Evolutionary conservation across 2,797 vertebrate genomes (phyloP), one percentile per base, ranked within the genome.

Genomic region (Manis javanica): DNA sequence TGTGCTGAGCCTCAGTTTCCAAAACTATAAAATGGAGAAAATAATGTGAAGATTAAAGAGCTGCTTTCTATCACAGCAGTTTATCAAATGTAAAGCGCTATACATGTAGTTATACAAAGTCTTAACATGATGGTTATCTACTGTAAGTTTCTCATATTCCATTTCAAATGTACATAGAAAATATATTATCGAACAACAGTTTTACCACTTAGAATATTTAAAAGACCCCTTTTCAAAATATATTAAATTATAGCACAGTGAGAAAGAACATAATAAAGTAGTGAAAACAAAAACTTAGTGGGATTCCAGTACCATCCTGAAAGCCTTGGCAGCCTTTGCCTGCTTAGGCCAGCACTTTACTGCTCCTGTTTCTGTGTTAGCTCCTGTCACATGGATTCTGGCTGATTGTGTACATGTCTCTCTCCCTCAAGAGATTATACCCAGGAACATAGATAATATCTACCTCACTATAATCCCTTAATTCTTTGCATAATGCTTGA

Each of bases 261-360:
- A 75, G 24, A 5, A 75, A 86, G 21, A 95, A 83, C 77, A 91
- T 63, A 96, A 46, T 82, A 61, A 78, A 90, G 82, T 46, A 82
- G 24, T 57, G 18, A 51, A 66, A 72, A n/a, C 51, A n/a, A 90
- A 26, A 59, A 71, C 39, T 69, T 46, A 31, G 34, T 42, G 37
- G 59, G 11, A 90, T 51, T 86, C 69, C 9, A 49, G 29, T n/a
- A 19, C 39, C 42, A 24, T 29, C 42, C 14, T 89, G 37, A 86
- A 83, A 72, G 69, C 31, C 85, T 31, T 59, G 31, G 34, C 49
- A 46, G 26, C 49, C 16, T 74, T 13, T 34, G 31, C 77, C 53
- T 63, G 11, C 49, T 89, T 34, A 29, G 39, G 26, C 72, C 24
- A 51, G 39, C 31, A 3, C 42, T 63, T 46, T 8, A 46, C 42